Conservation (phyloP, 2,113 vertebrate genomes). For the Rynchops niger region DNA sequence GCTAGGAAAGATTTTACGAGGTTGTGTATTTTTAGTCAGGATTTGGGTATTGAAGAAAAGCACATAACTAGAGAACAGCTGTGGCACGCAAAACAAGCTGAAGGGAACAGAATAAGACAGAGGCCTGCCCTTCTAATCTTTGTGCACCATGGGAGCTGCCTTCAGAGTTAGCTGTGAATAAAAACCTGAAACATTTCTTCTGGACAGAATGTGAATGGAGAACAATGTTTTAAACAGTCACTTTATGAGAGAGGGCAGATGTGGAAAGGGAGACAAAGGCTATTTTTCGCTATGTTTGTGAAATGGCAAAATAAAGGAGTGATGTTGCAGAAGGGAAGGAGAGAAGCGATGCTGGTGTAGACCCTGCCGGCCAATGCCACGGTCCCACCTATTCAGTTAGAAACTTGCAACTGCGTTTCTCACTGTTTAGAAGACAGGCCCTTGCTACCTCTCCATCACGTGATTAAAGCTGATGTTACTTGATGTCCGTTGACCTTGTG, state of each 20-base stretch:
- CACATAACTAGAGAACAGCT: background rate
- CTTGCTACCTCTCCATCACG: background rate
- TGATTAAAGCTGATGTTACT: background rate
- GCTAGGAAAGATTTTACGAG: background rate
- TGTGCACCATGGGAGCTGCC: background rate
- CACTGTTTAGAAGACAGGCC: background rate
- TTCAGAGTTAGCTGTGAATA: background rate
- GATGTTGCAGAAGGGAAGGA: background rate
- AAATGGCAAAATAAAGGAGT: background rate
- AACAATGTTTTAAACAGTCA: background rate
- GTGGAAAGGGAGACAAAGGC: background rate
- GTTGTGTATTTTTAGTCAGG: background rate
- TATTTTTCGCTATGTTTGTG: accelerated
- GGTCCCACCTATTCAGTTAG: background rate
- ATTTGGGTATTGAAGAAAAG: background rate
- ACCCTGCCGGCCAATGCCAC: background rate
- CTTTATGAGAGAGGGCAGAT: background rate
- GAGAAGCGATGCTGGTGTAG: background rate
- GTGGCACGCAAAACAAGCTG: background rate
- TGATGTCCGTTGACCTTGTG: background rate
- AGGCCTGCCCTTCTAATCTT: background rate
- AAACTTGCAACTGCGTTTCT: background rate
- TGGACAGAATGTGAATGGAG: background rate
- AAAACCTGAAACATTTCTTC: background rate
- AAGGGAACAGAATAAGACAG: background rate